Percentiles rank a stretch among this genome's conserved stretches.
phyloP scores from a whole-genome alignment of 2,888 invertebrate species.

The Gisinianus flammeolus region DNA sequence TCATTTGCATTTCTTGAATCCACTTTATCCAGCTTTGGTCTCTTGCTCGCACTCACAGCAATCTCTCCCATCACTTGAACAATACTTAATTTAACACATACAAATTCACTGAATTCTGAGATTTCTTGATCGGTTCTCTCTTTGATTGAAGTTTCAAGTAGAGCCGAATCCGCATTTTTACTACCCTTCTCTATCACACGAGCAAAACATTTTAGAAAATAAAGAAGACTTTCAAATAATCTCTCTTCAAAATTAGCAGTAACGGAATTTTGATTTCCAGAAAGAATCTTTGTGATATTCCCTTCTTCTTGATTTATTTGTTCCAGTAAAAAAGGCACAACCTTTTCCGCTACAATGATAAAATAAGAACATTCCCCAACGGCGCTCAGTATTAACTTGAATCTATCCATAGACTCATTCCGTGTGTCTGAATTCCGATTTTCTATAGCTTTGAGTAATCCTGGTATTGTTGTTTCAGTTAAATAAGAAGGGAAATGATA shows the following conservation, averaged over 20 bases:
- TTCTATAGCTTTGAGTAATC: neutral
- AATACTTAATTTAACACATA: slow-evolving; percentile 9
- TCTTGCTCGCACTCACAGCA: slow-evolving; percentile 6
- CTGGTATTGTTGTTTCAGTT: neutral
- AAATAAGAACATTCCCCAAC: slow-evolving; percentile 29
- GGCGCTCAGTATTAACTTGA: slow-evolving; percentile 20
- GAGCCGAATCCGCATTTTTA: neutral
- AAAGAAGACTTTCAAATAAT: neutral
- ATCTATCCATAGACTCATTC: neutral
- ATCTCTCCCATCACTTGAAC: slow-evolving; percentile 22
- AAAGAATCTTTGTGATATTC: neutral
- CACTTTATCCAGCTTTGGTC: neutral
- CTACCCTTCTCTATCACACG: slow-evolving; percentile 4
- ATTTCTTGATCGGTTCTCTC: neutral
- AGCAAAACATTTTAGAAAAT: neutral
- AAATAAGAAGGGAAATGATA: neutral
- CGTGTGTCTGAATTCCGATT: neutral
- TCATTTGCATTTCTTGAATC: slow-evolving; percentile 2
- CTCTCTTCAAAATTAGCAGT: neutral
- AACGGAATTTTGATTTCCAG: neutral
- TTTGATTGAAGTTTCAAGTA: neutral
- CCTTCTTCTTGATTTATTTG: neutral
- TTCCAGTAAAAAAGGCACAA: slow-evolving; percentile 25
- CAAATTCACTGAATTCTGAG: slow-evolving; percentile 14
- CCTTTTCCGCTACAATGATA: neutral